Conservation (phyloP, 2,113 vertebrate genomes). For the Epinephelus cyanopodus region DNA sequence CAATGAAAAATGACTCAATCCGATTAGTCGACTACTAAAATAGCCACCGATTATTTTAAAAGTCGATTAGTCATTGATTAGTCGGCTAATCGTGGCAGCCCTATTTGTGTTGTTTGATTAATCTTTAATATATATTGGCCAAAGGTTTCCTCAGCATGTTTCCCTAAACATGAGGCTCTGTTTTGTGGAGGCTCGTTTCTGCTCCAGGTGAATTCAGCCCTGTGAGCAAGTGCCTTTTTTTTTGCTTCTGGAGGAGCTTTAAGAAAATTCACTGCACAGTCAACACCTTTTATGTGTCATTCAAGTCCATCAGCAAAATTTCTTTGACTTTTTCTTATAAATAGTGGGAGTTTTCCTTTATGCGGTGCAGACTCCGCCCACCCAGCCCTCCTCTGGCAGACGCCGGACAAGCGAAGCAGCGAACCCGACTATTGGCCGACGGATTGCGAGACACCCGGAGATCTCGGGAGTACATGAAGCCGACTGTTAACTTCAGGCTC, state of each 20-base stretch:
- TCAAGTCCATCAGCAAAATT: not conserved
- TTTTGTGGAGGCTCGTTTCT: no score
- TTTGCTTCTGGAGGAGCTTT: not conserved
- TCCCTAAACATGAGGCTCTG: no score
- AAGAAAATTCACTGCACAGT: no score
- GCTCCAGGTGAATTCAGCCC: no score
- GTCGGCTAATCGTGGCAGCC: no score
- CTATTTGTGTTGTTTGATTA: no score
- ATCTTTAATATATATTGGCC: no score
- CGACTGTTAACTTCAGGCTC: slow-evolving; percentile 60
- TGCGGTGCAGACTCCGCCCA: slow-evolving; percentile 58
- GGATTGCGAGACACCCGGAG: slow-evolving; percentile 44
- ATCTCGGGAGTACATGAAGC: slow-evolving; percentile 65
- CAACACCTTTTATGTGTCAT: not conserved
- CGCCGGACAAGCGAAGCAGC: slow-evolving; percentile 47
- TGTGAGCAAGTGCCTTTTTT: not conserved
- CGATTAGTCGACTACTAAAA: no score
- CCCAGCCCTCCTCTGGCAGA: slow-evolving; percentile 49
- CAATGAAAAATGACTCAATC: no score
- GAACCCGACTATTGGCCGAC: slow-evolving; percentile 36
- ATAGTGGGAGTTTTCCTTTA: slow-evolving; percentile 17
- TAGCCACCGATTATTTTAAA: no score
- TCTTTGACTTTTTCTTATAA: not conserved
- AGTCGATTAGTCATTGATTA: no score
- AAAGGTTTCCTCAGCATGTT: no score